Conservation (phyloP, 2,888 invertebrate species). For the Drosophila kuntzei region DNA sequence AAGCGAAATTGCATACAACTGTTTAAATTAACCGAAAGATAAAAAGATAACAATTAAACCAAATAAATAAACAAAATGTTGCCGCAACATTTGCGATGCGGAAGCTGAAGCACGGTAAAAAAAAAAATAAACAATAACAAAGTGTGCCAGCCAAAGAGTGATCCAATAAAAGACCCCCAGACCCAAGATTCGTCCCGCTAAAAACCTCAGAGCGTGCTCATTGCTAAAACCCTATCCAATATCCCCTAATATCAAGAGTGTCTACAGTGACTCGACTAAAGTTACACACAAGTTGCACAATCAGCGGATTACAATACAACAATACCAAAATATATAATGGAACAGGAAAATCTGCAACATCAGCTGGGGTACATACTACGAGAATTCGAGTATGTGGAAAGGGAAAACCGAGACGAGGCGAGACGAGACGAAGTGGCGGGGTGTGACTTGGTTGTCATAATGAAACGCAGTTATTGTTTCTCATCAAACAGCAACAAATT, state of each 20-base stretch:
- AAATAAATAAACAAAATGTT: slow-evolving; percentile 63
- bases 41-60: slow-evolving; percentile 45
- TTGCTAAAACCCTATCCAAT: slow-evolving; percentile 49
- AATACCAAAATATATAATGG: slow-evolving; percentile 19
- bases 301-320: slow-evolving; percentile 41
- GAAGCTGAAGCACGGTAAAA: slow-evolving; percentile 55
- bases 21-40: slow-evolving; percentile 50
- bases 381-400: slow-evolving; percentile 4
- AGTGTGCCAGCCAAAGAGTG: slow-evolving; percentile 30
- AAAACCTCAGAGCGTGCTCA: slow-evolving; percentile 39
- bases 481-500: slow-evolving; percentile 58
- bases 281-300: slow-evolving; percentile 61
- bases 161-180: slow-evolving; percentile 18
- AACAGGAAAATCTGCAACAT: slow-evolving; percentile 53
- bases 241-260: slow-evolving; percentile 13
- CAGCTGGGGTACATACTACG: slow-evolving; percentile 22
- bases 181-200: not conserved
- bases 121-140: slow-evolving; percentile 20
- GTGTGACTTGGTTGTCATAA: slow-evolving; percentile 41
- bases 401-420: slow-evolving; percentile 16
- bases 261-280: slow-evolving; percentile 44
- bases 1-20: slow-evolving; percentile 36
- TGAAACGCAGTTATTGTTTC: slow-evolving; percentile 63
- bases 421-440: slow-evolving; percentile 7
- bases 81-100: slow-evolving; percentile 56